Base-by-base conservation (phyloP, 2,888 invertebrate species). In the Caenorhabditis sinica region DNA sequence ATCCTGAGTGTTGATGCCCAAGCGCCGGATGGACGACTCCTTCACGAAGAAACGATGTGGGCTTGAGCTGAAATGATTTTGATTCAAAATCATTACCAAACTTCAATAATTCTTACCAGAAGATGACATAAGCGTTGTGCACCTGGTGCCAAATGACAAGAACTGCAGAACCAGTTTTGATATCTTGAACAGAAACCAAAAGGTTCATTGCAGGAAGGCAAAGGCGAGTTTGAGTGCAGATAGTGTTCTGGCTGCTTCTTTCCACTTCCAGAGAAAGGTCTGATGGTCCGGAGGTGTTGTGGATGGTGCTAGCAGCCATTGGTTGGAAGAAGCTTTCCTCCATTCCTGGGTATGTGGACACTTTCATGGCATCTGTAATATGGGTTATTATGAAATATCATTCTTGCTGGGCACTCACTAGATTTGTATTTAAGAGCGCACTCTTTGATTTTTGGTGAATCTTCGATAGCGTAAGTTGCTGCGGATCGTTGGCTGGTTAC, bases 61-160 rank as follows among this genome's bases (percentile, higher is more conserved):
- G 53, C 88, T 88, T 28, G 88, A 83, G 45, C 90, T 90, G 81
- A 76, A 17, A 61, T 23, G 28, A 43, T 20, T 40, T 15, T 6
- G 25, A 28, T 28, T 25, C 15, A 0, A 9, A 36, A 15, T 28
- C 6, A 25, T 2, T 28, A 2, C 13, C 13, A 65, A 13, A 11
- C 13, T 40, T 40, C 9, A 40, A 11, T 40, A 8, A 33, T 33
- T 11, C 77, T 69, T 58, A 91, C 91, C 90, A 89, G 85, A 91
- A 90, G 6, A 92, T 82, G 9, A 90, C 84, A 72, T 89, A 92
- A 13, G 91, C 87, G 58, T 87, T 88, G 75, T 91, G 90, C 1
- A 83, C 61, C 17, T 89, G 86, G 66, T 91, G 90, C 90, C 90
- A 92, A 30, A 92, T 85, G 15, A 92, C 86, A 4, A 92, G 82